Evolutionary conservation across 2,888 invertebrate genomes (phyloP), one percentile per base, ranked within the genome.

Genomic region (Geotrupes spiniger): DNA sequence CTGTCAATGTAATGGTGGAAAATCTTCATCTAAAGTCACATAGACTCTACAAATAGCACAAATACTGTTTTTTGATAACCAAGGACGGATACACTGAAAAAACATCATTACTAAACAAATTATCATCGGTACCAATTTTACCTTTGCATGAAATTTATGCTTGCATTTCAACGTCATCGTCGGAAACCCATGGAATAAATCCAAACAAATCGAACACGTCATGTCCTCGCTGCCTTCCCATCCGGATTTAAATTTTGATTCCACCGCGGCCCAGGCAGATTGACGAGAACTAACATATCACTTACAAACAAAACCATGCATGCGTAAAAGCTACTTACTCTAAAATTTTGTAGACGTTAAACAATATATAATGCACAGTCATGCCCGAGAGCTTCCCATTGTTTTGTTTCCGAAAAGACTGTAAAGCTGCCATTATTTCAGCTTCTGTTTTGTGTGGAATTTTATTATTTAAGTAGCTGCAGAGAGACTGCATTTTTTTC

Each of bases 11-110:
- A 33, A 15, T 1, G 33, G 33, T 33, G 33, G 33, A n/a, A 12
- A 33, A 15, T 33, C 33, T 33, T 33, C 33, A 14, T 33, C 33
- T 15, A 33, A 14, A 3, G 33, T 33, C 8, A 14, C 33, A 14
- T 33, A 15, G 15, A 33, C 14, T 15, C 33, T 33, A 33, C 33
- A 33, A 15, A 33, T 33, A 33, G 33, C 33, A 33, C 33, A 33
- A 15, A 33, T 15, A 12, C 33, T 33, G 9, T 33, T 33, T 10
- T 33, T 15, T 33, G 33, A 2, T 10, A 33, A n/a, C 33, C 33
- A 33, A 3, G 12, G 9, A 9, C 33, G 33, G 14, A 33, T 33
- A 15, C 33, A 33, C 33, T 33, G 4, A 33, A 14, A 33, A 2
- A 33, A 33, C 8, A 14, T 8, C 4, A 33, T 33, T 11, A 33